Base-by-base conservation (phyloP, 2,113 vertebrate species). In the Noturus placidus region DNA sequence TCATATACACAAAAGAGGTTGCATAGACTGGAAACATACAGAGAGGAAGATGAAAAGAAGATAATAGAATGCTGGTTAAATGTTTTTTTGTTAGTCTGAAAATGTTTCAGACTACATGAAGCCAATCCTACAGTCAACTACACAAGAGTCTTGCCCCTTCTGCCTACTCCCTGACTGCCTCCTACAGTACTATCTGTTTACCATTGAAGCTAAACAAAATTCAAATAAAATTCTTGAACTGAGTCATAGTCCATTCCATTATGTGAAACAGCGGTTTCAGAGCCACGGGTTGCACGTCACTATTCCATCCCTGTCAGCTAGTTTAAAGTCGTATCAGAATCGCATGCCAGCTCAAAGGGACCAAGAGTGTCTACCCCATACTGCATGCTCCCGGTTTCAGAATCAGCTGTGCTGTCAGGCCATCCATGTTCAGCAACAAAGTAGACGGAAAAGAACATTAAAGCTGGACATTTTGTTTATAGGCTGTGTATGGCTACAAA, bases 151-250 rank as follows among this genome's bases (percentile, higher is more conserved):
- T n/a, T 11, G 8, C 15, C 50, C 10, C 17, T 80, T 14, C 19
- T 15, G 17, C 19, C 8, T 0, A 33, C 33, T 13, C 33, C 11
- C 35, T 42, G 19, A 15, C 22, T 54, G 15, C 72, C 42, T 56
- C 14, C 76, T n/a, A n/a, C 42, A 56, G 25, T 79, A 54, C 54
- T 79, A 52, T 77, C 25, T n/a, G 46, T 52, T 35, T 35, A 81
- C 78, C 22, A 42, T 35, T 61, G 35, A 57, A 81, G 54, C 33
- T 81, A 59, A 81, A 81, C 79, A 59, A 57, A 81, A 25, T 59
- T 20, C 25, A 57, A 25, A 22, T 59, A 81, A 81, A 81, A 57
- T 38, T 19, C 38, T 59, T 42, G n/a, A 30, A 80, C 30, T 5
- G 27, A 14, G 42, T 46, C 42, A 33, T 10, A 38, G 19, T 59